phyloP scores from a whole-genome alignment of 1,140 invertebrate species.

The Papilio glaucus region DNA sequence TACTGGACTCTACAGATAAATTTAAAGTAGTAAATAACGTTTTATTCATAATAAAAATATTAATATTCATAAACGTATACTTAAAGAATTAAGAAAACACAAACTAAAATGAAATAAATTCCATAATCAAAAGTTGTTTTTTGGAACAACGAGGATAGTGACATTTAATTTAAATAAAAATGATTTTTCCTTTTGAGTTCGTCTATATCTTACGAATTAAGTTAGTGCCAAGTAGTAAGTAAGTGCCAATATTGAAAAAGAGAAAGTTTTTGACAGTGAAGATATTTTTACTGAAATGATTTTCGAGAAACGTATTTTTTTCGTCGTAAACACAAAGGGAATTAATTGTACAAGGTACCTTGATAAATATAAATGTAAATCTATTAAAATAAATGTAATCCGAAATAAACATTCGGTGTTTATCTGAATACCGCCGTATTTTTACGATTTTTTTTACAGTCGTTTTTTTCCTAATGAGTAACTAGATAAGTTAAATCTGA shows the following conservation, averaged over 20 bases:
- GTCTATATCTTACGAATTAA: neutral
- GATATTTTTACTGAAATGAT: neutral
- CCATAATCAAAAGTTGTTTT: neutral
- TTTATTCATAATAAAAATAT: conserved; percentile 4
- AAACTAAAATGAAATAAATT: neutral
- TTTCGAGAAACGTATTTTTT: neutral
- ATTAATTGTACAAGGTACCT: too few relatives aligned
- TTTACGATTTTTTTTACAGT: too few relatives aligned
- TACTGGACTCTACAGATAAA: too few relatives aligned
- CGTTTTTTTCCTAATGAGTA: too few relatives aligned
- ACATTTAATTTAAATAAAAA: neutral
- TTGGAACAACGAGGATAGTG: neutral
- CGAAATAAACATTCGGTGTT: too few relatives aligned
- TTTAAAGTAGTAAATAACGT: conserved; percentile 17
- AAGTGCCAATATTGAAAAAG: neutral
- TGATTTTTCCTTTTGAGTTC: neutral
- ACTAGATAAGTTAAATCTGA: too few relatives aligned
- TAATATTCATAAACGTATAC: too few relatives aligned
- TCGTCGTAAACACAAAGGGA: neutral
- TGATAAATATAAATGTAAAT: too few relatives aligned
- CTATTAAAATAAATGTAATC: too few relatives aligned
- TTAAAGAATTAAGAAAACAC: neutral
- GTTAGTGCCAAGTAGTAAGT: too few relatives aligned
- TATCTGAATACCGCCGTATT: too few relatives aligned
- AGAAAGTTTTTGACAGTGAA: neutral